phyloP scores from a whole-genome alignment of 64 coral and sea anemone genomes.

The Hydrozoanthus tunicans region DNA sequence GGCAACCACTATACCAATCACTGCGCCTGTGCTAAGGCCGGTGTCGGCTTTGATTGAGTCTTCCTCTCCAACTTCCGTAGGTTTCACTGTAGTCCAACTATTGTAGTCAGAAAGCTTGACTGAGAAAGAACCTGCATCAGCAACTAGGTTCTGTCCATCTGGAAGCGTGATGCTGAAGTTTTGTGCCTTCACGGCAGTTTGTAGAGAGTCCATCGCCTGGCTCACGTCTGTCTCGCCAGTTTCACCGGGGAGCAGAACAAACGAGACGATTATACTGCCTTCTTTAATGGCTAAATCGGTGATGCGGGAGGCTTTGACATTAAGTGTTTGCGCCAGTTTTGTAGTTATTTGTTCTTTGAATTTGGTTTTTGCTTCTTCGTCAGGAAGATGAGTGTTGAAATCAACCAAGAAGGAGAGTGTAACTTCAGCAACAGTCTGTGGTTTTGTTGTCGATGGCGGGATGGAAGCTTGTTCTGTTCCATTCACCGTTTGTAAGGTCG shows the following conservation, averaged over 20 bases:
- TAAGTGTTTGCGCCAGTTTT: slow-evolving; percentile 12
- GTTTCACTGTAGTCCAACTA: not conserved
- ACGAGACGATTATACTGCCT: slow-evolving; percentile 78
- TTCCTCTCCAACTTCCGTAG: not conserved
- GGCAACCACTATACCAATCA: slow-evolving; percentile 8
- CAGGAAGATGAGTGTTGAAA: slow-evolving; percentile 22
- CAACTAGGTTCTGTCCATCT: slow-evolving; percentile 36
- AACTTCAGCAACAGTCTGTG: not conserved
- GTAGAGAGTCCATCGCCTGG: not conserved
- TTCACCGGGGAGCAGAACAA: slow-evolving; percentile 36
- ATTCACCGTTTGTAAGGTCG: not conserved
- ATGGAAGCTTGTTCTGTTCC: not conserved
- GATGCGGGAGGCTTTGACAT: slow-evolving; percentile 31
- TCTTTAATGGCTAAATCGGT: slow-evolving; percentile 14
- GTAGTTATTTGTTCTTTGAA: not conserved
- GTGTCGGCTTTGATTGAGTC: not conserved
- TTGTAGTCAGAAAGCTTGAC: not conserved
- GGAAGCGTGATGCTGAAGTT: slow-evolving; percentile 43
- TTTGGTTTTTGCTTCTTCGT: slow-evolving; percentile 4
- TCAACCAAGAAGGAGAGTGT: slow-evolving; percentile 31
- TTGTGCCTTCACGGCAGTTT: not conserved
- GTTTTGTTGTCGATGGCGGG: not conserved
- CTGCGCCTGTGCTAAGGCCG: not conserved
- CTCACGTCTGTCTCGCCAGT: slow-evolving; percentile 30
- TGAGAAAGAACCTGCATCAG: slow-evolving; percentile 28